Percentiles rank a stretch among this genome's conserved stretches.
Evolutionary conservation across 1,140 invertebrate genomes (phyloP).

Genomic region (Cephus cinctus): DNA sequence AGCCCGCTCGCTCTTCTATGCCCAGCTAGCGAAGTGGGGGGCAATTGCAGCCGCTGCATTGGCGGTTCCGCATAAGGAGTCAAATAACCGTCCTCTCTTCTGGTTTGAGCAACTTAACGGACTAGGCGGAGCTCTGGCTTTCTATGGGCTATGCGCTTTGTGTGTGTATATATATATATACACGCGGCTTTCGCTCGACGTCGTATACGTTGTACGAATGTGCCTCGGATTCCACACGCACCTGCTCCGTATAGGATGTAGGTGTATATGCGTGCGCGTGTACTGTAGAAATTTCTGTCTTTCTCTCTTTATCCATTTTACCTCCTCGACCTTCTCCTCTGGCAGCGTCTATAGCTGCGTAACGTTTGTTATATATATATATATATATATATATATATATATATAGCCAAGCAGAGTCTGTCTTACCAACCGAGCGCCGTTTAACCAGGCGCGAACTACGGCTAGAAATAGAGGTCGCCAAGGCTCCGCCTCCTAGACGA

Average conservation of each 20-base stretch:
- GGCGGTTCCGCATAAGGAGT: slow-evolving; percentile 16
- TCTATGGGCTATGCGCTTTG: slow-evolving; percentile 5
- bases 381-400: no score
- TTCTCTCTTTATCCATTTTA: slow-evolving; percentile 8
- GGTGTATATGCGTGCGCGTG: slow-evolving; percentile 30
- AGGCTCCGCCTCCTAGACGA: slow-evolving; percentile 50
- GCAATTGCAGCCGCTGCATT: neutral
- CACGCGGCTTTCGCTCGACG: neutral
- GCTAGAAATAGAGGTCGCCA: slow-evolving; percentile 45
- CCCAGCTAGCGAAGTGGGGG: no score
- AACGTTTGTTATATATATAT: no score
- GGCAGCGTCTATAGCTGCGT: no score
- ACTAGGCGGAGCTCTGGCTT: slow-evolving; percentile 40
- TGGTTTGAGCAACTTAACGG: slow-evolving; percentile 10
- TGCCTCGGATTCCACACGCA: neutral
- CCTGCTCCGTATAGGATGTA: slow-evolving; percentile 13
- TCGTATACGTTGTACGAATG: neutral
- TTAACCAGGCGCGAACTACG: slow-evolving; percentile 20
- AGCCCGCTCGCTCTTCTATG: slow-evolving; percentile 10
- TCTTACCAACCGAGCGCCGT: no score
- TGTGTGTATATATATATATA: slow-evolving; percentile 8
- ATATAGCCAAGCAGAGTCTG: no score
- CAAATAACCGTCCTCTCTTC: slow-evolving; percentile 16
- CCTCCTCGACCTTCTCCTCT: no score
- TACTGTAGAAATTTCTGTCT: slow-evolving; percentile 21